These are phyloP conservation scores for Drosophila lacicola DNA, from an alignment of 2,888 invertebrate genomes.

Conservation along the genomic window DNA sequence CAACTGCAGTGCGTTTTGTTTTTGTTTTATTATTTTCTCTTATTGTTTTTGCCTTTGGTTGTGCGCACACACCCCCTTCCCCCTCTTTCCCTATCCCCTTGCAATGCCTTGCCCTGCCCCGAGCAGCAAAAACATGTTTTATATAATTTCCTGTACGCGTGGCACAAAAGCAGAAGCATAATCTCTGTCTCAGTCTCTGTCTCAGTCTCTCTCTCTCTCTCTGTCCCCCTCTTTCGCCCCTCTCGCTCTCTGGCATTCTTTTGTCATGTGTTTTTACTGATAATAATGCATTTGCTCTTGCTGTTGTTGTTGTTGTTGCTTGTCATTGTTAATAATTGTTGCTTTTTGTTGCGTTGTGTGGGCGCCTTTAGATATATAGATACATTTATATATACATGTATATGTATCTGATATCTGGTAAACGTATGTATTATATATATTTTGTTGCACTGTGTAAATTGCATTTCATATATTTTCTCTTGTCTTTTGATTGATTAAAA, in stretches of 20 bases:
- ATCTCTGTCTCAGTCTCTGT: slow-evolving; percentile 37
- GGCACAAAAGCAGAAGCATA: slow-evolving; percentile 73
- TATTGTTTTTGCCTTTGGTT: slow-evolving; percentile 61
- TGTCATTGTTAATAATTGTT: slow-evolving; percentile 74
- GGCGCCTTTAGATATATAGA: slow-evolving; percentile 45
- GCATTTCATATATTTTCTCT: slow-evolving; percentile 30
- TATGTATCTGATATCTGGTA: slow-evolving; percentile 32
- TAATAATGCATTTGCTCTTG: slow-evolving; percentile 71
- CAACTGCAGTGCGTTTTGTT: slow-evolving; percentile 64
- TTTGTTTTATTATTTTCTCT: slow-evolving; percentile 38
- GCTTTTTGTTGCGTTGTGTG: slow-evolving; percentile 48
- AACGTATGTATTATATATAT: slow-evolving; percentile 15
- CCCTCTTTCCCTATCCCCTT: neutral
- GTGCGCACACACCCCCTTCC: neutral
- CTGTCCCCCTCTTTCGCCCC: neutral
- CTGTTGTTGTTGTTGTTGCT: slow-evolving; percentile 33
- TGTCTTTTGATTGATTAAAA: slow-evolving; percentile 48
- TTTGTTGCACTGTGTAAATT: slow-evolving; percentile 21
- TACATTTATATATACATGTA: slow-evolving; percentile 19
- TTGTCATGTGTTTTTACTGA: slow-evolving; percentile 75
- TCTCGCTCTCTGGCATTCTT: slow-evolving; percentile 43
- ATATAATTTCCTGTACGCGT: slow-evolving; percentile 81
- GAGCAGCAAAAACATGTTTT: slow-evolving; percentile 69
- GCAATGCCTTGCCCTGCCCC: slow-evolving; percentile 11
- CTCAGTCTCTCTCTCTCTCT: neutral